phyloP scores from a whole-genome alignment of 2,113 vertebrate genomes.

The Ovis canadensis region DNA sequence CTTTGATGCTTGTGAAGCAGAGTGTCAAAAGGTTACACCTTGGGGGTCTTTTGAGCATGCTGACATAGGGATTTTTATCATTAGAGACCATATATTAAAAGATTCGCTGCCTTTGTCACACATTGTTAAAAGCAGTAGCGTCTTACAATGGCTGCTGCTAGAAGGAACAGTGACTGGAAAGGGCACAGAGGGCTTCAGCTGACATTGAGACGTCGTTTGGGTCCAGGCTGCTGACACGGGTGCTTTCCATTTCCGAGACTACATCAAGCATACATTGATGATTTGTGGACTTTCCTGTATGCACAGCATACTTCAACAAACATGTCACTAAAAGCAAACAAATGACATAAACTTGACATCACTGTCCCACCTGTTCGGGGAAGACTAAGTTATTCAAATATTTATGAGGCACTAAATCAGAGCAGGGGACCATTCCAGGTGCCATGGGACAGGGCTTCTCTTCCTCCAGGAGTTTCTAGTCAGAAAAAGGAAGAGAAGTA shows the following conservation, averaged over 20 bases:
- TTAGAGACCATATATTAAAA: not conserved
- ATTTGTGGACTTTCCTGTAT: not conserved
- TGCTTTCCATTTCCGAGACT: not conserved
- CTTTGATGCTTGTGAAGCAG: not conserved
- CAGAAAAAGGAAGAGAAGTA: not conserved
- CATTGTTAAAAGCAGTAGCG: not conserved
- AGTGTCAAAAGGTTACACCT: not conserved
- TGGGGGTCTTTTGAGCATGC: not conserved
- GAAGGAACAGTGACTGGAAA: not conserved
- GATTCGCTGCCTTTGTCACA: not conserved
- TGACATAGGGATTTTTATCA: not conserved
- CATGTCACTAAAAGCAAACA: not conserved
- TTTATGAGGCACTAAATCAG: not conserved
- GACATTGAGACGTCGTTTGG: not conserved
- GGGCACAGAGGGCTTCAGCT: not conserved
- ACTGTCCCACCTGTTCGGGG: not conserved
- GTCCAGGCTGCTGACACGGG: not conserved
- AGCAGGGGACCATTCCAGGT: not conserved
- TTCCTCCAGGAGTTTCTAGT: not conserved
- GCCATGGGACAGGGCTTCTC: not conserved
- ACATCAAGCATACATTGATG: not conserved
- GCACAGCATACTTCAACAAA: not conserved
- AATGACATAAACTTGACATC: not conserved
- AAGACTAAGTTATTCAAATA: not conserved
- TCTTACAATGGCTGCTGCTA: not conserved